Conservation (phyloP, 2,113 vertebrate species). For the Catharus fuscescens region DNA sequence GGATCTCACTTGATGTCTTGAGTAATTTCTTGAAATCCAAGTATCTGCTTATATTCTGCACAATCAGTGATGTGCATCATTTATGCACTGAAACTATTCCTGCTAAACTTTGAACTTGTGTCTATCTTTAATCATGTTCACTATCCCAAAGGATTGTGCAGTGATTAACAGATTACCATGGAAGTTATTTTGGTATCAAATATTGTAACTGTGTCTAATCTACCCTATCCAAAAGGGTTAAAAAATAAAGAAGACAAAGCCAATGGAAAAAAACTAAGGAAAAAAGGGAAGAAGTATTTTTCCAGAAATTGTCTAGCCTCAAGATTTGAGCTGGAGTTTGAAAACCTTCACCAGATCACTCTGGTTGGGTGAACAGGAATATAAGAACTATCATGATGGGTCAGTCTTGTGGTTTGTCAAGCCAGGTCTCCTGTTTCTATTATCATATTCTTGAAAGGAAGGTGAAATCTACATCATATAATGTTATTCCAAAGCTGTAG, state of each 20-base stretch:
- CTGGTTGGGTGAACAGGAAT: background rate
- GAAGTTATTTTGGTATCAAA: background rate
- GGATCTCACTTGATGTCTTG: background rate
- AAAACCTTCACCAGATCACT: background rate
- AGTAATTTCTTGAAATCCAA: background rate
- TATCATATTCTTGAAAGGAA: background rate
- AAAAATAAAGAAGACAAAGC: background rate
- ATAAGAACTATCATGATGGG: background rate
- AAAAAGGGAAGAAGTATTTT: background rate
- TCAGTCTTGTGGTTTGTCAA: background rate
- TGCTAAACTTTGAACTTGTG: background rate
- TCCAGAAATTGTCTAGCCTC: background rate
- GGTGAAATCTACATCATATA: background rate
- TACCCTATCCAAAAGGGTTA: background rate
- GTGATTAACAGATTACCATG: background rate
- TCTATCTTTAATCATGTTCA: background rate
- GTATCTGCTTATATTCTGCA: background rate
- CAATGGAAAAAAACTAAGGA: background rate
- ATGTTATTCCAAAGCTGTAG: background rate
- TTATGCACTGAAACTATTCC: background rate
- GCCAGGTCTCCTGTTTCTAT: background rate
- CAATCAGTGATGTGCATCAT: background rate
- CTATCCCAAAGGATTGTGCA: background rate
- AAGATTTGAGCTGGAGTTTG: background rate
- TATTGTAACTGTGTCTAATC: background rate